A percentile compares a stretch with the other conserved stretches of the same genome.
phyloP scores from a whole-genome alignment of 2,113 vertebrate genomes.

The Kryptolebias marmoratus region DNA sequence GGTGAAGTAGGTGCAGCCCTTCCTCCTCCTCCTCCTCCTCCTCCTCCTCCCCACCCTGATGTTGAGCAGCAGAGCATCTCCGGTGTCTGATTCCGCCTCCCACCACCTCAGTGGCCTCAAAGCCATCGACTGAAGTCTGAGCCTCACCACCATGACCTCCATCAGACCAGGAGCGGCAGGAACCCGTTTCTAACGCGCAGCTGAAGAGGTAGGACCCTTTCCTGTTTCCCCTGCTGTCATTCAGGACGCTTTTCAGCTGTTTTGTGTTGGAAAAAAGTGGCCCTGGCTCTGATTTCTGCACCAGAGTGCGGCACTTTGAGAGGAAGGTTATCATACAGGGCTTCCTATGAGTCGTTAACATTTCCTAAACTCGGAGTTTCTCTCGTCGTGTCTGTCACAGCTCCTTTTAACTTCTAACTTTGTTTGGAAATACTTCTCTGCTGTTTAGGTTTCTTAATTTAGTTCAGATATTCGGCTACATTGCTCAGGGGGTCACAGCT shows the following conservation, averaged over 20 bases:
- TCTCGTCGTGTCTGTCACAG: neutral
- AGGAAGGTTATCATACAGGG: too few relatives aligned
- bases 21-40: constrained; percentile 13
- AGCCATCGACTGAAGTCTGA: constrained; percentile 1
- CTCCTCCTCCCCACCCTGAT: constrained; percentile 37
- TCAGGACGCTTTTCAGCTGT: neutral
- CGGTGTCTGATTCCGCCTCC: constrained; percentile 12
- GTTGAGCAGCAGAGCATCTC: constrained; percentile 28
- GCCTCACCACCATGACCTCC: constrained; percentile 48
- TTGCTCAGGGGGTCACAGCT: too few relatives aligned
- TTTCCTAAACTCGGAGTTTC: constrained; percentile 47
- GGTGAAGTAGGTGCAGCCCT: constrained; percentile 37
- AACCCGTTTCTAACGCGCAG: constrained; percentile 14
- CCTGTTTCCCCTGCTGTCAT: neutral
- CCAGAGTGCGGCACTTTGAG: too few relatives aligned
- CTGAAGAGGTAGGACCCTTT: constrained; percentile 51
- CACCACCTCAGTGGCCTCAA: constrained; percentile 48
- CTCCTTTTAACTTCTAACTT: too few relatives aligned
- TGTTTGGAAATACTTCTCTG: too few relatives aligned
- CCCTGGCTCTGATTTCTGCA: too few relatives aligned
- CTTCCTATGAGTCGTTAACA: constrained; percentile 13
- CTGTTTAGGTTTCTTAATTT: too few relatives aligned
- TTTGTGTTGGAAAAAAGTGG: too few relatives aligned
- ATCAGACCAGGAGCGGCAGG: constrained; percentile 13
- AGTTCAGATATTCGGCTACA: too few relatives aligned